Percentiles rank a stretch among this genome's conserved stretches.
Evolutionary conservation across 2,113 vertebrate genomes (phyloP).

Genomic region (Stictonetta naevosa): DNA sequence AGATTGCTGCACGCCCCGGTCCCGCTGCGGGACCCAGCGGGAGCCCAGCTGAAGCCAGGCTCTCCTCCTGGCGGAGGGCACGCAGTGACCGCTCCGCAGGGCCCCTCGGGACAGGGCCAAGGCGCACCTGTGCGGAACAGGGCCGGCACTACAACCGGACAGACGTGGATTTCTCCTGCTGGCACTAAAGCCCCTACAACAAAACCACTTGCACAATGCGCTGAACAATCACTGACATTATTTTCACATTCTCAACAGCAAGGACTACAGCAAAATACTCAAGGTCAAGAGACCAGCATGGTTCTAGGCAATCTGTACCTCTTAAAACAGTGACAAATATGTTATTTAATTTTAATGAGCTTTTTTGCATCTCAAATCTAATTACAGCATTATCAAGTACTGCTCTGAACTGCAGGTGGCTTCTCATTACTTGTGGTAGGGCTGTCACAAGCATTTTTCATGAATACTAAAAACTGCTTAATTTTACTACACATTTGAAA

Average conservation of each 20-base stretch:
- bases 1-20: too few relatives aligned
- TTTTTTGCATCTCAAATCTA: conserved; percentile 86
- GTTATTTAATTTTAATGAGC: conserved; percentile 88
- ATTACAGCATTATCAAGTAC: conserved; percentile 86
- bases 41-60: too few relatives aligned
- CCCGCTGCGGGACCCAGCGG: too few relatives aligned
- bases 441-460: conserved; percentile 79
- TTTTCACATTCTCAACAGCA: not conserved
- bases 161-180: not conserved
- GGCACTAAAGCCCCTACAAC: fast-evolving
- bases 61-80: not conserved
- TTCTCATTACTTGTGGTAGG: conserved; percentile 76
- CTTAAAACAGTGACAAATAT: conserved; percentile 87
- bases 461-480: conserved; percentile 80
- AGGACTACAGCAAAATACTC: conserved; percentile 71
- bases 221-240: not conserved
- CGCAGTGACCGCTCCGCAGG: not conserved
- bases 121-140: not conserved
- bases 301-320: conserved; percentile 77
- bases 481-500: conserved; percentile 39
- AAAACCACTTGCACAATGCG: not conserved
- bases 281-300: conserved; percentile 85
- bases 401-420: conserved; percentile 84
- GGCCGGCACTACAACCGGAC: too few relatives aligned
- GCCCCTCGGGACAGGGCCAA: too few relatives aligned